Evolutionary conservation across 2,797 vertebrate genomes (phyloP).

Genomic region (Scolopax rusticola): DNA sequence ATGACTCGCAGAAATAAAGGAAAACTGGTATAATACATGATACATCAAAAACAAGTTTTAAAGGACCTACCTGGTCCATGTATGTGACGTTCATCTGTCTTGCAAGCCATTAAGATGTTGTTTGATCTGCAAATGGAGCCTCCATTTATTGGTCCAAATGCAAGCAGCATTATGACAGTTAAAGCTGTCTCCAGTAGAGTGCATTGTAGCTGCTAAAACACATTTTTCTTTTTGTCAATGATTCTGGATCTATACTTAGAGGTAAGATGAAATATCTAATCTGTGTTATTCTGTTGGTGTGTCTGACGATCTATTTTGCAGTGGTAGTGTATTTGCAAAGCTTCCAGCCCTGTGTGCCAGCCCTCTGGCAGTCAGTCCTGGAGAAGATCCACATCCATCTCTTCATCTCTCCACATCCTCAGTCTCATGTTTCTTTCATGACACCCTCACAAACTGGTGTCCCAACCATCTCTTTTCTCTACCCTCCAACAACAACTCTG

Average conservation of each 20-base stretch:
- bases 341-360: rapidly evolving
- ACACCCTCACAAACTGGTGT: background rate
- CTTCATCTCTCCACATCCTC: background rate
- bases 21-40: background rate
- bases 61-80: background rate
- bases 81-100: background rate
- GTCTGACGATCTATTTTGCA: background rate
- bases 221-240: background rate
- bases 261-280: background rate
- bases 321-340: background rate
- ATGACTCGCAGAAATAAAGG: background rate
- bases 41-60: background rate
- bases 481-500: background rate
- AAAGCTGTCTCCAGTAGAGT: background rate
- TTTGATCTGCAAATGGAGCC: background rate
- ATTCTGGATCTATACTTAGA: background rate
- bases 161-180: background rate
- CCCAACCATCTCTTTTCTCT: background rate
- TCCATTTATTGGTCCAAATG: background rate
- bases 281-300: background rate
- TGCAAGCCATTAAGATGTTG: background rate
- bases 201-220: background rate
- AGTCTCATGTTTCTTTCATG: background rate
- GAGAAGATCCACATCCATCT: background rate
- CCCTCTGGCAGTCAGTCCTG: background rate